Conservation (phyloP, 2,888 invertebrate species). For the Electrophaes corylata region DNA sequence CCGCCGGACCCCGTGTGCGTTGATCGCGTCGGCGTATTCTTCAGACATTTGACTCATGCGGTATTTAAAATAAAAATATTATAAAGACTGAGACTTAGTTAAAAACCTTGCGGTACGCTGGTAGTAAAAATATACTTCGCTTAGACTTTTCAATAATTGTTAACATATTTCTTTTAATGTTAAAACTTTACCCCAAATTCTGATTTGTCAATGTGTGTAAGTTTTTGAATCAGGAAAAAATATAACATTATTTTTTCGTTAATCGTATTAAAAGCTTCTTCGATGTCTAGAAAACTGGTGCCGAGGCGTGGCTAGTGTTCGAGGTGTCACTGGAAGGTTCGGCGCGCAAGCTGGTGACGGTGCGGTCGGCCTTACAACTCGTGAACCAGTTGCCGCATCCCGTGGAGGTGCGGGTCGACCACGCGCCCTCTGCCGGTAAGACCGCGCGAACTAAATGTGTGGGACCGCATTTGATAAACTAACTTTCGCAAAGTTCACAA, state of each 20-base stretch:
- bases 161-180: neutral
- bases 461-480: constrained; percentile 49
- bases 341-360: constrained; percentile 95
- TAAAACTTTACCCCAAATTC: too few relatives aligned
- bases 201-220: neutral
- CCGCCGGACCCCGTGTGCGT: constrained; percentile 95
- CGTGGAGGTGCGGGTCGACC: constrained; percentile 80
- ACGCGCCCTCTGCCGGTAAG: constrained; percentile 59
- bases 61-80: constrained; percentile 41
- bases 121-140: neutral
- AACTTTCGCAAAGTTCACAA: neutral
- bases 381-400: constrained; percentile 90
- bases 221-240: neutral
- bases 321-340: constrained; percentile 96
- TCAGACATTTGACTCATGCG: constrained; percentile 84
- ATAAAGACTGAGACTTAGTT: neutral
- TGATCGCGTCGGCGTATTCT: constrained; percentile 97
- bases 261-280: constrained; percentile 1
- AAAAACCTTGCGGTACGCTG: constrained; percentile 6
- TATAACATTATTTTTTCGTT: neutral
- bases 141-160: neutral
- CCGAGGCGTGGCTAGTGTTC: constrained; percentile 92
- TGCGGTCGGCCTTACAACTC: constrained; percentile 94
- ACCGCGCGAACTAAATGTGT: neutral
- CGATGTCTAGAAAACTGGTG: constrained; percentile 61